Base-by-base conservation (phyloP, 53 echinoderm and acorn worm species). In the Apostichopus leukothele region DNA sequence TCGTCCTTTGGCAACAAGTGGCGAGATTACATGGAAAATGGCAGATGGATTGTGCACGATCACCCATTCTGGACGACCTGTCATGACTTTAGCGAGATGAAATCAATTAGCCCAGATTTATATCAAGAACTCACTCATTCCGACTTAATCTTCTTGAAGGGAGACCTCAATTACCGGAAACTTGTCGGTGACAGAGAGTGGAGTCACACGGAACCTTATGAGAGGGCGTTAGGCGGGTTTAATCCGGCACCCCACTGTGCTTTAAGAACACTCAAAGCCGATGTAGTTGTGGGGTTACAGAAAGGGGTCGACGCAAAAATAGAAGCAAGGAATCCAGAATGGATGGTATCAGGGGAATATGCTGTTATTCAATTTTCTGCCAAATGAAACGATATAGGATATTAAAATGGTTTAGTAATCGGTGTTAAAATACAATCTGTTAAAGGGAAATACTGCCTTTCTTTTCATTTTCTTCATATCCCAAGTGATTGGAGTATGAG, bases 161-260 rank as follows among this genome's bases (percentile, higher is more conserved):
- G 97, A 75, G 97, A 97, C 86, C 89, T 97, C 79, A 97, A 97
- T 90, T 97, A 97, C 76, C 90, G 97, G 19, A 97, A 97, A 91
- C 78, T 97, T 75, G 94, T 97, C 18, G 92, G 90, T 12, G 97
- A 97, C 73, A 81, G 93, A 27, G 84, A 89, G 57, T 97, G 97
- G 97, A 90, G 90, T 55, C 95, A 94, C 90, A 97, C 97, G 9
- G 90, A 91, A 74, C 90, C 95, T 67, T 97, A 94, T 67, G 90
- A 90, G 18, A 91, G 89, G 60, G 91, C 97, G 16, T 86, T 97
- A 21, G 77, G 91, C 53, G 97, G 97, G 25, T 97, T 95, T 79
- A 92, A 94, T 50, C 95, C 95, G 5, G 94, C 97, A 52, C 91
- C 97, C 51, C 90, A 91, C 79, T 97, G 95, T 83, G 61, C 97